phyloP scores from a whole-genome alignment of 92 coral and sea anemone species.

The Scolanthus callimorphus region DNA sequence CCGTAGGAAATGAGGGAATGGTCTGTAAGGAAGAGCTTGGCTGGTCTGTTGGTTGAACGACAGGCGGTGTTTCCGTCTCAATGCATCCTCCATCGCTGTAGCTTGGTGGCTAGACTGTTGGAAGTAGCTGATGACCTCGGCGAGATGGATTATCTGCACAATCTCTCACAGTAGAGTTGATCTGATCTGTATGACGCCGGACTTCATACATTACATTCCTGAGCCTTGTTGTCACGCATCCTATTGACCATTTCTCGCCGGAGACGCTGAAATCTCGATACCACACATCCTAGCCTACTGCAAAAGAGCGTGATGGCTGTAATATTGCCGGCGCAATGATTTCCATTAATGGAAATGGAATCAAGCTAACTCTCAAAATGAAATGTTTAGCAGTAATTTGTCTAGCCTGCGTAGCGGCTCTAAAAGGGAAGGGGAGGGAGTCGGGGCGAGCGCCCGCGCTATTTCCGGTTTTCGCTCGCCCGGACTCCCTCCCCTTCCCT shows the following conservation, averaged over 20 bases:
- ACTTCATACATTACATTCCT: slow-evolving; percentile 12
- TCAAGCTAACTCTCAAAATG: too few species aligned
- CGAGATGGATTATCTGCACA: not conserved
- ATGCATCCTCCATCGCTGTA: slow-evolving; percentile 37
- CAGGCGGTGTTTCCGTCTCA: slow-evolving; percentile 25
- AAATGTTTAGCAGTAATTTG: too few species aligned
- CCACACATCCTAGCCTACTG: not conserved
- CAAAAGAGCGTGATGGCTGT: slow-evolving; percentile 2
- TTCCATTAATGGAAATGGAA: too few species aligned
- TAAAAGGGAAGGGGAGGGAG: too few species aligned
- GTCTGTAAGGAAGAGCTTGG: too few species aligned
- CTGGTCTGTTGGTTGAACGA: too few species aligned
- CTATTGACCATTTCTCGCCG: slow-evolving; percentile 9
- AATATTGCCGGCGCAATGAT: not conserved
- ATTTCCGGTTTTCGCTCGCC: too few species aligned
- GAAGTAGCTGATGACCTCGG: not conserved
- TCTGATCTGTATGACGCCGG: slow-evolving; percentile 3
- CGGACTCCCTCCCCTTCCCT: too few species aligned
- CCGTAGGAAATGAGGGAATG: not conserved
- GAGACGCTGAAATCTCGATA: not conserved
- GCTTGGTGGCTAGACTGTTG: not conserved
- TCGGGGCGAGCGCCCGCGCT: too few species aligned
- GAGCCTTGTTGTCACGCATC: slow-evolving; percentile 6
- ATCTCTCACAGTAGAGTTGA: not conserved
- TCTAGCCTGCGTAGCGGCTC: too few species aligned